These are phyloP conservation scores for Crocallis elinguaria DNA, from an alignment of 2,888 invertebrate species.

Conservation along the genomic window DNA sequence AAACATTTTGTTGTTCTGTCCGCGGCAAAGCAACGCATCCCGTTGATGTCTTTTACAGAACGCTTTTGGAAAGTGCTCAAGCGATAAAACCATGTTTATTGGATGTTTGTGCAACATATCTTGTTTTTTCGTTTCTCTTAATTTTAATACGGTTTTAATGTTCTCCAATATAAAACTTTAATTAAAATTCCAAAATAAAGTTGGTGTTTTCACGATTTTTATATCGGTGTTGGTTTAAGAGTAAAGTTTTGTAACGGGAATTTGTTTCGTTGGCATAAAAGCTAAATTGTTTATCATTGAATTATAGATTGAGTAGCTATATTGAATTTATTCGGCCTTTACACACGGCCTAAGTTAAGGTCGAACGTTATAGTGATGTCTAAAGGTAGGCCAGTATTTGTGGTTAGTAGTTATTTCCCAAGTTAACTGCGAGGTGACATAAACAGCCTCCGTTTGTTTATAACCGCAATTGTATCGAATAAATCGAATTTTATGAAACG, in stretches of 20 bases:
- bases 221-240: constrained; percentile 23
- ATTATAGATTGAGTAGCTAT: constrained; percentile 14
- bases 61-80: constrained; percentile 74
- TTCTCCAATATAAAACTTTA: constrained; percentile 42
- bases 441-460: constrained; percentile 20
- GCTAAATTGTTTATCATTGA: constrained; percentile 16
- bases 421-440: constrained; percentile 23
- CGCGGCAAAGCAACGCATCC: constrained; percentile 46
- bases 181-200: constrained; percentile 40
- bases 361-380: constrained; percentile 26
- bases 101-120: constrained; percentile 57
- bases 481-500: constrained; percentile 20
- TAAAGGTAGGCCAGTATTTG: constrained; percentile 20
- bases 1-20: constrained; percentile 10
- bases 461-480: constrained; percentile 22
- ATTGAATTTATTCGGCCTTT: constrained; percentile 29
- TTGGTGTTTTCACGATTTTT: constrained; percentile 30
- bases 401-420: constrained; percentile 23
- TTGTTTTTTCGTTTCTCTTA: constrained; percentile 54
- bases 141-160: constrained; percentile 54
- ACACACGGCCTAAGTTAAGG: constrained; percentile 31
- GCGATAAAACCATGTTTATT: constrained; percentile 64
- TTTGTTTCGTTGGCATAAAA: constrained; percentile 8
- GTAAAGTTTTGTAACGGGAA: constrained; percentile 25
- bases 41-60: constrained; percentile 82